Evolutionary conservation across 2,797 vertebrate genomes (phyloP).

Genomic region (Amazona ochrocephala): DNA sequence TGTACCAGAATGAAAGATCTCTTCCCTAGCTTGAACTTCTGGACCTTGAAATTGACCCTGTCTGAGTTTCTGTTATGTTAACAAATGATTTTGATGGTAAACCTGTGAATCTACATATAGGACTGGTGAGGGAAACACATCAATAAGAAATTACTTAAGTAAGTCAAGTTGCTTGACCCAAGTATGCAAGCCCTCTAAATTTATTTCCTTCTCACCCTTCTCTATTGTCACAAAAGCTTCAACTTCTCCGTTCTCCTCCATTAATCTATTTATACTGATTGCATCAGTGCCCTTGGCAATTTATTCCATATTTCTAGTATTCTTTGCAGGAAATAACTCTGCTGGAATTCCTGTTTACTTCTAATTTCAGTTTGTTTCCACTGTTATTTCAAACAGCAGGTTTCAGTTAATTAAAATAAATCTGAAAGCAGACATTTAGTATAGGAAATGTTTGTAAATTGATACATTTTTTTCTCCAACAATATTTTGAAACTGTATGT

Average conservation of each 20-base stretch:
- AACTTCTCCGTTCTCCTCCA: conserved; percentile 30
- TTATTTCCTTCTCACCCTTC: conserved; percentile 25
- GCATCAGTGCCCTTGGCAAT: conserved; percentile 42
- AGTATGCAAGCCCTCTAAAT: conserved; percentile 2
- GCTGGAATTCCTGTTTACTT: conserved; percentile 71
- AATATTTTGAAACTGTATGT: conserved; percentile 29
- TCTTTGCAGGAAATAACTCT: conserved; percentile 65
- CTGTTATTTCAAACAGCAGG: conserved; percentile 48
- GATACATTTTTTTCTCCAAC: conserved; percentile 20
- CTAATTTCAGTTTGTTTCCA: conserved; percentile 61
- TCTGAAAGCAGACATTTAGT: conserved; percentile 52
- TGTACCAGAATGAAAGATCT: not conserved
- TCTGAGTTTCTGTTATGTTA: not conserved
- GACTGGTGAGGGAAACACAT: not conserved
- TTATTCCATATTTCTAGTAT: conserved; percentile 50
- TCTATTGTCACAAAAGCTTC: conserved; percentile 36
- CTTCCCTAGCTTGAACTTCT: not conserved
- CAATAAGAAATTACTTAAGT: conserved; percentile 37
- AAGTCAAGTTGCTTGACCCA: conserved; percentile 27
- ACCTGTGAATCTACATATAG: conserved; percentile 22
- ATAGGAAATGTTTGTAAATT: conserved; percentile 22
- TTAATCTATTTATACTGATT: conserved; percentile 43
- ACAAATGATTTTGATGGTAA: not conserved
- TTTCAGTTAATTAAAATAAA: conserved; percentile 70
- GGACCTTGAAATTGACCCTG: conserved; percentile 22